Conservation (phyloP, 2,113 vertebrate species). For the Heterotilapia buettikoferi region DNA sequence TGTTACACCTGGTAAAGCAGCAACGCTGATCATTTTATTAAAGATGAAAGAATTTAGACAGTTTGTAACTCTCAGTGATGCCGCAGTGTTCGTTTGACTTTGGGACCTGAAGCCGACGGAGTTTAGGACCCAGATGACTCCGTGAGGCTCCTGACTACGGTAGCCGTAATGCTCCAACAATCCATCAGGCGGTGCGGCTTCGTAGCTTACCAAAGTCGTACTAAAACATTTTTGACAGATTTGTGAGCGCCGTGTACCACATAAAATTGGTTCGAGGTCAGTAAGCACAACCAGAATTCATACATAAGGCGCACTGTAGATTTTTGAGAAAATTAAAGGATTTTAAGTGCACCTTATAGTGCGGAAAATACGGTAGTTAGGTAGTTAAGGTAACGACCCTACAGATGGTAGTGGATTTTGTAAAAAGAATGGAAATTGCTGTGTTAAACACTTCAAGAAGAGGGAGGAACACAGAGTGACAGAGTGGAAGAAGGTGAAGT, state of each 20-base stretch:
- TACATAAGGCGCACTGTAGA: neutral
- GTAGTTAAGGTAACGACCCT: neutral
- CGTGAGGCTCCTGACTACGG: no score
- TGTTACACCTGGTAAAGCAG: no score
- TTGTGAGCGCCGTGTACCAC: rapidly evolving
- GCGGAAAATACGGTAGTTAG: neutral
- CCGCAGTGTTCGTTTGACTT: no score
- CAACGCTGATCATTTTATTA: no score
- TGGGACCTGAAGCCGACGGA: rapidly evolving
- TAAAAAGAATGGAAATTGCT: neutral
- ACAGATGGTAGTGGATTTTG: neutral
- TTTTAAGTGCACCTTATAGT: neutral
- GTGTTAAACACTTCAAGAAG: neutral
- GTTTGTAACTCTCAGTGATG: no score
- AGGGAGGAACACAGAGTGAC: neutral
- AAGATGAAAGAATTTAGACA: no score
- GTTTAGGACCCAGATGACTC: no score
- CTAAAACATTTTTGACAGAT: neutral
- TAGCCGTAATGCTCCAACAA: no score
- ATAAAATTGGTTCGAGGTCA: neutral
- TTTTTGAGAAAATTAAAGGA: neutral
- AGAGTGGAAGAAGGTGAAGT: neutral
- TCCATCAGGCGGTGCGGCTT: no score
- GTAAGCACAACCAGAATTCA: neutral
- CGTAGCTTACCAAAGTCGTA: no score